Conservation (phyloP, 2,113 vertebrate genomes). For the Chaetodon trifascialis region DNA sequence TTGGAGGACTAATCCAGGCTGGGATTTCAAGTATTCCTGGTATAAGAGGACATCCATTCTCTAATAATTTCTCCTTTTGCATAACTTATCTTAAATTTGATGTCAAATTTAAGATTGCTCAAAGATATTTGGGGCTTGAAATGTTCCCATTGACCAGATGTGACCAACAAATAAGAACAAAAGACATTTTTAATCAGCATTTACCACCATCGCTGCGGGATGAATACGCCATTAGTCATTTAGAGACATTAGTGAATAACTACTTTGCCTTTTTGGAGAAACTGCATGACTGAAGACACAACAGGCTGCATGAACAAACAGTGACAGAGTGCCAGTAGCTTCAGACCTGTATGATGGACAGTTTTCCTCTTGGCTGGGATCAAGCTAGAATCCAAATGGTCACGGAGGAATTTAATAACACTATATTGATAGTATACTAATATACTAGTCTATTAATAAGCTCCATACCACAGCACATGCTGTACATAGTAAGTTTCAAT, state of each 20-base stretch:
- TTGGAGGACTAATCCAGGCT: neutral
- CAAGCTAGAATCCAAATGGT: neutral
- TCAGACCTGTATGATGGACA: neutral
- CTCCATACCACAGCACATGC: neutral
- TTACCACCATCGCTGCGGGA: slow-evolving; percentile 20
- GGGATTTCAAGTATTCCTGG: neutral
- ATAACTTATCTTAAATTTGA: neutral
- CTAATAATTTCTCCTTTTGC: neutral
- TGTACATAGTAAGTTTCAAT: neutral
- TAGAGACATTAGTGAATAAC: slow-evolving; percentile 41
- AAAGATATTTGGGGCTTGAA: neutral
- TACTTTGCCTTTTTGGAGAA: slow-evolving; percentile 8
- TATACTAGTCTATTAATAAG: neutral
- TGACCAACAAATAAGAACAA: slow-evolving; percentile 28
- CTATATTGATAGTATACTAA: neutral
- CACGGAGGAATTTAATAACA: neutral
- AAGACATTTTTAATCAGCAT: slow-evolving; percentile 12
- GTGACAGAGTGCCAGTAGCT: neutral
- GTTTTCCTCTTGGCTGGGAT: neutral
- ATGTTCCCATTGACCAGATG: slow-evolving; percentile 5
- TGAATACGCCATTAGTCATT: slow-evolving; percentile 26
- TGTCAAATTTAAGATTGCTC: slow-evolving; percentile 7
- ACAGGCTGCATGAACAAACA: slow-evolving; percentile 18
- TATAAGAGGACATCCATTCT: neutral
- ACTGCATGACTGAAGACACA: slow-evolving; percentile 37